Evolutionary conservation across 2,113 vertebrate species (phyloP), one percentile per base, ranked within the genome.

Genomic region (Hyperopisus bebe): DNA sequence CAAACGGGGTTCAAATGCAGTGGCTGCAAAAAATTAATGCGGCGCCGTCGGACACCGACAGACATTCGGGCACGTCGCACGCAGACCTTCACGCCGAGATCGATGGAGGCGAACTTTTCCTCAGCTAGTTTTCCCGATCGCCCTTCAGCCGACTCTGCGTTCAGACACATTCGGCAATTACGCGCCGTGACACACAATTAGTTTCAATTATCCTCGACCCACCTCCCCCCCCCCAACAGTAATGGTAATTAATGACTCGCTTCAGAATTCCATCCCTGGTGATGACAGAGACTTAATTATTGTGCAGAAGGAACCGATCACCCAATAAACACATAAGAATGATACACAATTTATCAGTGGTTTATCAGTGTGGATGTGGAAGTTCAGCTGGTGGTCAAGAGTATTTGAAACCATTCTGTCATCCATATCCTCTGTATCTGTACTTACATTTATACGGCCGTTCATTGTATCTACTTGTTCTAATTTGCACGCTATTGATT

Each of bases 311-410:
- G 31, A 77, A 24, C 77, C 88, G 9, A 84, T 89, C 88, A 77
- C 47, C 74, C 88, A 88, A 84, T 80, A 82, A 89, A 89, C 66
- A 82, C 11, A 53, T 80, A 89, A 51, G 70, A 80, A 89, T 89
- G 47, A 89, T 47, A 19, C 70, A 82, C 46, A 39, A 80, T 89
- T 53, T 48, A 48, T n/a, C 88, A 82, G 46, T 2, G 44, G 24
- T 74, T n/a, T 74, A 47, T 46, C n/a, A n/a, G 62, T 48, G 46
- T 42, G 13, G 46, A 88, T 47, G 47, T 35, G 11, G 47, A 77
- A 27, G 13, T 27, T 88, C 47, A 46, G 13, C 17, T 19, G 7
- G 44, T 31, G 62, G n/a, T 7, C 9, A 46, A 47, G 11, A 11
- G 44, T 11, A 13, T 70, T 31, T 11, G 62, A 70, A 11, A 13